These are phyloP conservation scores for Pipistrellus pygmaeus DNA, from an alignment of 2,797 vertebrate genomes.

Conservation along the genomic window DNA sequence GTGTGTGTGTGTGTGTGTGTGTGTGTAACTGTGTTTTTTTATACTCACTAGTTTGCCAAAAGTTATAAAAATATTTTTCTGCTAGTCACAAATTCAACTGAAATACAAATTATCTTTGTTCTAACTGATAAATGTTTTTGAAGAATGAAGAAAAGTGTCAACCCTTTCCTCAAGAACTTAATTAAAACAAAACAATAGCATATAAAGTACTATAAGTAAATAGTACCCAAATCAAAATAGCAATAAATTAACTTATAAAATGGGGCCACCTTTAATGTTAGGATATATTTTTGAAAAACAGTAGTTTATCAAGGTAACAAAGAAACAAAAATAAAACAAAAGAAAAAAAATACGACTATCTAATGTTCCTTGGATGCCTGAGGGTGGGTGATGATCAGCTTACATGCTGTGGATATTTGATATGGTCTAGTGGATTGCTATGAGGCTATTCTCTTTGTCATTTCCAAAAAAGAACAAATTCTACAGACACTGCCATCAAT, in stretches of 20 bases:
- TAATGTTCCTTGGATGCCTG: slow-evolving; percentile 31
- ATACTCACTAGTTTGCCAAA: background rate
- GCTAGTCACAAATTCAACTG: background rate
- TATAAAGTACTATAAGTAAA: background rate
- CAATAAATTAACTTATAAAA: background rate
- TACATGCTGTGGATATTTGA: background rate
- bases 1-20: background rate
- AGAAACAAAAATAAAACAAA: background rate
- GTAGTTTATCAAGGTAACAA: slow-evolving; percentile 45
- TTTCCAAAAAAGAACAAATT: slow-evolving; percentile 71
- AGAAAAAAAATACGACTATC: background rate
- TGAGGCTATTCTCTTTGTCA: slow-evolving; percentile 66
- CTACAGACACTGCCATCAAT: slow-evolving; percentile 63
- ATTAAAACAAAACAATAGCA: background rate
- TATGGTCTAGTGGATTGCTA: slow-evolving; percentile 48
- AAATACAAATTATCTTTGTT: slow-evolving; percentile 34
- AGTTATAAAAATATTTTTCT: background rate
- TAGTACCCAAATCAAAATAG: background rate
- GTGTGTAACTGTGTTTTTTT: background rate
- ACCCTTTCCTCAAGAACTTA: background rate
- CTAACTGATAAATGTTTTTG: background rate
- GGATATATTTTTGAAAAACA: background rate
- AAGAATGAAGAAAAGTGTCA: background rate
- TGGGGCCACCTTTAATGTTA: background rate
- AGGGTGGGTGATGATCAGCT: slow-evolving; percentile 24